phyloP scores from a whole-genome alignment of 2,797 vertebrate species.

The Todus mexicanus region DNA sequence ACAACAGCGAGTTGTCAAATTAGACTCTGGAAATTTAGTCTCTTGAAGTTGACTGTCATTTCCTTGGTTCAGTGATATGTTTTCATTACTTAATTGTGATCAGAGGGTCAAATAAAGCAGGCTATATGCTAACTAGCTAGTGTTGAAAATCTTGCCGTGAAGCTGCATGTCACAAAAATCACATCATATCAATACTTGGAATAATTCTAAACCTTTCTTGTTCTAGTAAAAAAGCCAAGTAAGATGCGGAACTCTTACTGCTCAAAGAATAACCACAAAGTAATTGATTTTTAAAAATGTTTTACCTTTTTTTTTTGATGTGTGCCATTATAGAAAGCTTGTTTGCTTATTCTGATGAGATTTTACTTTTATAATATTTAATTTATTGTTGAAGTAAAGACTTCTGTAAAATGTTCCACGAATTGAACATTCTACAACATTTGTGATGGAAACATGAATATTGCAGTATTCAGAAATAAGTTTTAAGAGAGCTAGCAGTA shows the following conservation, averaged over 20 bases:
- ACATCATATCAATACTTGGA: background rate
- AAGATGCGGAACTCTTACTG: background rate
- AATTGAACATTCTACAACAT: background rate
- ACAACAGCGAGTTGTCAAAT: background rate
- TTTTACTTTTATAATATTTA: background rate
- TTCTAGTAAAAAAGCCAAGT: background rate
- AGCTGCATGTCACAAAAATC: background rate
- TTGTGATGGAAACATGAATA: background rate
- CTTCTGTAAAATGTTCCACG: background rate
- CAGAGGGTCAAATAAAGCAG: background rate
- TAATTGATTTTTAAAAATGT: too few relatives aligned
- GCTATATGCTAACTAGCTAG: background rate
- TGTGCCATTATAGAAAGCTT: background rate
- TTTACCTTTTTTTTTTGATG: background rate
- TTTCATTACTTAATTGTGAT: background rate
- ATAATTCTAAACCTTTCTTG: background rate
- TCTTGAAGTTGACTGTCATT: background rate
- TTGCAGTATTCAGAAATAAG: background rate
- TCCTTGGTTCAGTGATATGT: background rate
- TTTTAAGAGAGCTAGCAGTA: background rate
- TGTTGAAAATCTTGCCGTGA: background rate
- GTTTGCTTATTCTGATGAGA: background rate
- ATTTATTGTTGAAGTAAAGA: background rate
- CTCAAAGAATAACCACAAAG: background rate
- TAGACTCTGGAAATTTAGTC: background rate